These are phyloP conservation scores for Tiliacea citrago DNA, from an alignment of 2,888 invertebrate genomes.

Conservation along the genomic window DNA sequence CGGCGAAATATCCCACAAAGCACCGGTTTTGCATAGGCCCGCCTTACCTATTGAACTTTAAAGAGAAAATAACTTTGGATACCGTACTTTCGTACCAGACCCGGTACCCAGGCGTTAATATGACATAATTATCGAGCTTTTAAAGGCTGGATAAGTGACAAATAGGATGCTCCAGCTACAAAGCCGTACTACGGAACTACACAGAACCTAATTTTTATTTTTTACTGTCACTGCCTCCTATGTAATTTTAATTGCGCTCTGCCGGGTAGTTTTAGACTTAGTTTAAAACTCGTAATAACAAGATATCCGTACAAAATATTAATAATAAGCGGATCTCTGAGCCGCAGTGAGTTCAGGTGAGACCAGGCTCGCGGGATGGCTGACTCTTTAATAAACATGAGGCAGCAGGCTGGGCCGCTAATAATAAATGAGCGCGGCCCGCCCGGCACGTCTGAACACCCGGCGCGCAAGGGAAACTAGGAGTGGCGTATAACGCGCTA, in stretches of 20 bases:
- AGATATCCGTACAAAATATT: constrained; percentile 66
- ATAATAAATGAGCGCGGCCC: constrained; percentile 80
- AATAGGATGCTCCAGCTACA: neutral
- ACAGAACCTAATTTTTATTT: constrained; percentile 2
- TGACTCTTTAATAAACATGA: constrained; percentile 82
- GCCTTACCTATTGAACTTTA: constrained; percentile 45
- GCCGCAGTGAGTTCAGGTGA: constrained; percentile 74
- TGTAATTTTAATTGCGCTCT: constrained; percentile 13
- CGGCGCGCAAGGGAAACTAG: constrained; percentile 64
- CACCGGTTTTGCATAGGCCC: constrained; percentile 53
- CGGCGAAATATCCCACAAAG: constrained; percentile 64
- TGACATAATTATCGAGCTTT: constrained; percentile 5
- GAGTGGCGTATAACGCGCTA: constrained; percentile 55
- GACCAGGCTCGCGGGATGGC: constrained; percentile 72
- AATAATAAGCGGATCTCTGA: constrained; percentile 68
- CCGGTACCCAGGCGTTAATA: neutral
- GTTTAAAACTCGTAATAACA: constrained; percentile 37
- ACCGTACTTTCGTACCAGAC: neutral
- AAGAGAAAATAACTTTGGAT: constrained; percentile 35
- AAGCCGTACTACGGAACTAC: neutral
- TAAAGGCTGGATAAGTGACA: neutral
- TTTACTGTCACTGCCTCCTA: neutral
- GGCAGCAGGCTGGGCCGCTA: constrained; percentile 75
- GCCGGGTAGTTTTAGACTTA: constrained; percentile 11
- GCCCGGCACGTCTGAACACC: constrained; percentile 66